phyloP scores from a whole-genome alignment of 2,888 invertebrate genomes.

The Tenthredo notha region DNA sequence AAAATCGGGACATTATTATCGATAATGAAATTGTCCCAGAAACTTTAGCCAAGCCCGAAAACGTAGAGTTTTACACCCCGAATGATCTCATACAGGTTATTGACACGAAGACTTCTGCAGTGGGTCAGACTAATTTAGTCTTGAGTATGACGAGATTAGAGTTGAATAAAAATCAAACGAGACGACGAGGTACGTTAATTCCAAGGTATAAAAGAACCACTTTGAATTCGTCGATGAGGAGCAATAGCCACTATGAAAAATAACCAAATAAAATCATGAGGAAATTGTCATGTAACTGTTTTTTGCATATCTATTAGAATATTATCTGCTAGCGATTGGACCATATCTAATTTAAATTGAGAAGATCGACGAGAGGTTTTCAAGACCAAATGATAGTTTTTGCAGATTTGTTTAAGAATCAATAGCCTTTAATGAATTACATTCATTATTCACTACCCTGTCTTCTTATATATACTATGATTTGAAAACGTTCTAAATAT shows the following conservation, averaged over 20 bases:
- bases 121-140: background rate
- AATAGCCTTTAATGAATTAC: too few relatives aligned
- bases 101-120: background rate
- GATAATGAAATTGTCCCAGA: background rate
- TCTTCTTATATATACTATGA: too few relatives aligned
- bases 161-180: background rate
- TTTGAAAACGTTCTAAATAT: too few relatives aligned
- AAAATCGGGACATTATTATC: background rate
- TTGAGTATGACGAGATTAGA: background rate
- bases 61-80: background rate
- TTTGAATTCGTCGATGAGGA: background rate
- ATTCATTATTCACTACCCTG: too few relatives aligned
- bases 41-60: background rate
- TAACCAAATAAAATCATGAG: background rate
- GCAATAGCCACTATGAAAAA: background rate
- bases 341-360: background rate
- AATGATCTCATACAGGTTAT: background rate
- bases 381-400: background rate
- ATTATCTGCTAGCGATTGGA: background rate
- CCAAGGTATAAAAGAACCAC: slow-evolving; percentile 28
- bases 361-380: background rate
- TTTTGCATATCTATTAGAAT: background rate
- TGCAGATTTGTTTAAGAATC: too few relatives aligned
- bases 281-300: background rate
- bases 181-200: slow-evolving; percentile 22